Base-by-base conservation (phyloP, 2,113 vertebrate genomes). In the Psittacus erithacus region DNA sequence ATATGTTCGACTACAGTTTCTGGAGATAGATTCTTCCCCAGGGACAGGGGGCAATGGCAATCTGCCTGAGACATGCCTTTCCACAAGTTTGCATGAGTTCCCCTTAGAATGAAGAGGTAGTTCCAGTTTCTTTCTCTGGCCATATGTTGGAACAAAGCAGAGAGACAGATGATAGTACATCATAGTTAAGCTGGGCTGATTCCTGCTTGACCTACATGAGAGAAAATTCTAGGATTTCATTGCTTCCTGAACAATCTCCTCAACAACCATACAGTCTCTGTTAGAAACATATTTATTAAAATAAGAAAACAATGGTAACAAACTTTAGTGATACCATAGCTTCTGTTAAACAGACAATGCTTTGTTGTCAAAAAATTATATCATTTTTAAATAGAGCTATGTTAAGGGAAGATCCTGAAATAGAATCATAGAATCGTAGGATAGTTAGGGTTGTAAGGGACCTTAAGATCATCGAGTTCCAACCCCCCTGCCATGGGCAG, bases 201-300 rank as follows among this genome's bases (percentile, higher is more conserved):
- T 90, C 38, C 46, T 86, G 28, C 64, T 80, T 94, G 71, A 92
- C 81, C 57, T 87, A 65, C 67, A 46, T 95, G 82, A 82, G 55
- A 49, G 28, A 85, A 76, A 60, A 63, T 82, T 63, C 75, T 74
- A 6, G 19, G 57, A 52, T 57, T 31, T 80, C n/a, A 23, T 25
- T 86, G n/a, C 69, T 76, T 76, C n/a, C 74, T 52, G 16, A 60
- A 12, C 7, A 55, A 22, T 62, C 35, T 59, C 33, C 33, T 59
- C 33, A n/a, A 24, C 22, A 43, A 15, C 23, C 46, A 16, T 38
- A 25, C 12, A 28, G 31, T 63, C 52, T 49, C 64, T 50, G 19
- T 59, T 28, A 82, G 25, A 78, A 86, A 59, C 20, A 3, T 11
- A 38, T 69, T 64, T 82, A n/a, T 59, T 49, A 47, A 93, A 74